Evolutionary conservation across 1,140 invertebrate genomes (phyloP), one percentile per base, ranked within the genome.

Genomic region (Camponotus vicinus): DNA sequence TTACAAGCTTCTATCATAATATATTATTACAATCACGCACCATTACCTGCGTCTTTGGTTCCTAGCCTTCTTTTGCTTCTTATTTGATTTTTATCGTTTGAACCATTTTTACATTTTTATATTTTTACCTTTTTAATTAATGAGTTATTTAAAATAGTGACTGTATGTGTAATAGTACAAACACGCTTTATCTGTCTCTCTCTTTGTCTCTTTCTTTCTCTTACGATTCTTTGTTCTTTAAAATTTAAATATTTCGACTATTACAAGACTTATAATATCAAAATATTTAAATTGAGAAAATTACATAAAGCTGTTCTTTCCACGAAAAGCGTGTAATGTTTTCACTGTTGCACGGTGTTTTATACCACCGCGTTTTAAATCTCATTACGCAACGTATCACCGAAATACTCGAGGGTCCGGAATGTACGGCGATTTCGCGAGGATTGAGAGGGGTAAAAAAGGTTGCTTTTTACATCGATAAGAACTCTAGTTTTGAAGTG

Each of bases 341-440:
- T 89, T 87, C 61, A 64, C 77, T 89, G 80, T 91, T 80, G 37
- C 85, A 90, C 85, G 82, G 77, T 84, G 79, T 91, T 92, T 88
- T 91, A 91, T 89, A 92, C 85, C 86, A 75, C 40, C 75, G 13
- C 5, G 91, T 76, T 91, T 93, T 93, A 93, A 93, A 93, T 91
- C 91, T 89, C 77, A 92, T 93, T 93, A 92, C 92, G 93, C 91
- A 94, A 94, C 90, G 88, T 91, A 92, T 89, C 89, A 94, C 93
- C 80, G 85, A 94, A 94, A 94, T 94, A 94, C 92, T 86, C 88
- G 88, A 90, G 90, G 87, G 86, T 87, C 89, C 87, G 86, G 85
- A 91, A 89, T 85, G 79, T 85, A 87, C 76, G 73, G 79, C 90
- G 88, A 87, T 78, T 91, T 89, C 69, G 85, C 79, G 80, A 86